Conservation (phyloP, 35 echinoderm and acorn worm species). For the Diadema setosum region DNA sequence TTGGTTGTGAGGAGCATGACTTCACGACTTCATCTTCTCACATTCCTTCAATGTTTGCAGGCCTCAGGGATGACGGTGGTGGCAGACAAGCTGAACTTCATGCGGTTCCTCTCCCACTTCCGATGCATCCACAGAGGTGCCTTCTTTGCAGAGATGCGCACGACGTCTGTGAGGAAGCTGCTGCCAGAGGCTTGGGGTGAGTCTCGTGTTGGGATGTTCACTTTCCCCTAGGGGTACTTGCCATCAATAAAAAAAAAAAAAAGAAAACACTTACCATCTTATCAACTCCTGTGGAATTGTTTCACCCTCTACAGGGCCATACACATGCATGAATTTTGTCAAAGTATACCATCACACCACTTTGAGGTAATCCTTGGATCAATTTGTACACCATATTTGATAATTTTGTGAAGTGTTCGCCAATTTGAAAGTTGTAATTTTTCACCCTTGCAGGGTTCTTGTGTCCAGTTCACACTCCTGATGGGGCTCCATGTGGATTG, state of each 20-base stretch:
- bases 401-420: no score
- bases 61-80: slow-evolving; percentile 83
- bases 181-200: slow-evolving; percentile 98
- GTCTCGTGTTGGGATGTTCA: neutral
- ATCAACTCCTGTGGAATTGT: no score
- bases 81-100: slow-evolving; percentile 97
- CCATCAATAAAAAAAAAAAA: no score
- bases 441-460: slow-evolving; percentile 44
- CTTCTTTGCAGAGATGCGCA: slow-evolving; percentile 95
- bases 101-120: slow-evolving; percentile 94
- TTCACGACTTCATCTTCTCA: no score
- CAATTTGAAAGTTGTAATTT: neutral
- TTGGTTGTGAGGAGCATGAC: no score
- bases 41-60: slow-evolving; percentile 28
- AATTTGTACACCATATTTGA: no score
- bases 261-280: no score
- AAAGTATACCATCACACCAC: no score
- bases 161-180: slow-evolving; percentile 75
- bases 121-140: slow-evolving; percentile 89
- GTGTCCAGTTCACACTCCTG: slow-evolving; percentile 97
- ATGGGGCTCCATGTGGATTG: slow-evolving; percentile 91
- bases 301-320: no score
- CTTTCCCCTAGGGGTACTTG: neutral
- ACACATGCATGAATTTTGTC: no score
- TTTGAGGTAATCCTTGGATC: no score